Base-by-base conservation (phyloP, 2,888 invertebrate genomes). In the Noctua janthina region DNA sequence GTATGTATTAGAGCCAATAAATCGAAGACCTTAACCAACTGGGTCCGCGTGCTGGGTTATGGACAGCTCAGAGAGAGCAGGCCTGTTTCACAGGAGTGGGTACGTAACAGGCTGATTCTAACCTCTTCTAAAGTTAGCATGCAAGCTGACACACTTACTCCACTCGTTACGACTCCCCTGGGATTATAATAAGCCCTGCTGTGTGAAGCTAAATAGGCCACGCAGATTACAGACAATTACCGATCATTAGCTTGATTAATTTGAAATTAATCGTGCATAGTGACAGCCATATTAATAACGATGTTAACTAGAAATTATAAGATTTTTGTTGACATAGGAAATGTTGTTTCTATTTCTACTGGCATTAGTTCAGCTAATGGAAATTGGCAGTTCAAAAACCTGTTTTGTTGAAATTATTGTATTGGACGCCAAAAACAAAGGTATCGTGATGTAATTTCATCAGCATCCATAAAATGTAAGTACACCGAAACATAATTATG, bases 241-340 rank as follows among this genome's bases (percentile, higher is more conserved):
- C 29, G 29, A 80, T 79, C 81, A 86, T 88, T 87, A 87, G 70
- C 62, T 69, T 69, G 76, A 85, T 89, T 79, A 72, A 78, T 81
- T 89, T 69, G 59, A 68, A 74, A 64, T 69, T 78, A 74, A 75
- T 89, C 51, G 43, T 43, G 59, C 66, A 51, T 56, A 66, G 35
- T 23, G 39, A 54, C 54, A 82, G n/a, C 54, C 17, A 2, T 13
- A 29, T 56, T 68, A 68, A 68, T 68, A 46, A 11, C 5, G 0
- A 20, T 62, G 29, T 7, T 46, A 23, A 20, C 4, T 13, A 29
- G 13, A 23, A 39, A 43, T 67, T 23, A 11, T 13, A 23, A 2
- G 6, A 1, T 5, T 66, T 39, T 23, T 67, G 43, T 43, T 66
- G 23, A 11, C 13, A 29, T 15, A 15, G 7, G 6, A 62, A 29